Percentiles rank a stretch among this genome's conserved stretches.
Evolutionary conservation across 2,888 invertebrate species (phyloP).

Genomic region (Zaprionus bogoriensis): DNA sequence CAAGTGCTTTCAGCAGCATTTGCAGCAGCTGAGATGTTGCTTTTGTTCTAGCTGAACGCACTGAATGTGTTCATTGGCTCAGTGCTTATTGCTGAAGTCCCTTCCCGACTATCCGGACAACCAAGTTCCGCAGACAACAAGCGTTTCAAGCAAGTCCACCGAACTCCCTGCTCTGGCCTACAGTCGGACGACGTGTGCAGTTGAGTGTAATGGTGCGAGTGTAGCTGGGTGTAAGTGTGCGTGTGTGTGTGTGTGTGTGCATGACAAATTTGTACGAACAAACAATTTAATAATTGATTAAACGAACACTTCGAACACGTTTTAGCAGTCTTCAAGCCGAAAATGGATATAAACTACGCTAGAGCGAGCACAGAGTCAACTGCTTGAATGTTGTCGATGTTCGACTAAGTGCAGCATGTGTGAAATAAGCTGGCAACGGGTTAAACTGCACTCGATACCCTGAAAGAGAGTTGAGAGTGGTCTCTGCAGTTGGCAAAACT

Average conservation of each 20-base stretch:
- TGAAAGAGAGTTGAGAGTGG: too few relatives aligned
- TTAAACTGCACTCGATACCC: not conserved
- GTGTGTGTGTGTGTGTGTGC: conserved; percentile 22
- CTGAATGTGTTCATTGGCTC: conserved; percentile 52
- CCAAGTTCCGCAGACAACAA: not conserved
- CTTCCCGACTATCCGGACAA: not conserved
- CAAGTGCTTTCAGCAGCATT: conserved; percentile 5
- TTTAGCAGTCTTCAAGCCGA: conserved; percentile 14
- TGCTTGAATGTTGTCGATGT: not conserved
- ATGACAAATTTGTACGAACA: conserved; percentile 41
- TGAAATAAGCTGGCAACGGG: conserved; percentile 12
- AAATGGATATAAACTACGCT: conserved; percentile 1
- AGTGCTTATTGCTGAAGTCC: conserved; percentile 17
- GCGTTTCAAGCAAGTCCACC: not conserved
- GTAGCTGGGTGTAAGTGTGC: conserved; percentile 19
- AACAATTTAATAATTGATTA: conserved; percentile 57
- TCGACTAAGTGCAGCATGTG: not conserved
- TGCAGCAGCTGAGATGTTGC: conserved; percentile 21
- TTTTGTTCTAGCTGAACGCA: conserved; percentile 50
- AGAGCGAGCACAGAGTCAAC: not conserved
- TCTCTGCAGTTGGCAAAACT: too few relatives aligned
- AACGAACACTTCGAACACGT: conserved; percentile 25
- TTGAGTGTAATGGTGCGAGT: conserved; percentile 29
- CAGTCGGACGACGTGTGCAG: conserved; percentile 6
- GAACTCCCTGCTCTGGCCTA: not conserved